These are phyloP conservation scores for Henicopernis longicauda DNA, from an alignment of 2,113 vertebrate genomes.

Conservation along the genomic window DNA sequence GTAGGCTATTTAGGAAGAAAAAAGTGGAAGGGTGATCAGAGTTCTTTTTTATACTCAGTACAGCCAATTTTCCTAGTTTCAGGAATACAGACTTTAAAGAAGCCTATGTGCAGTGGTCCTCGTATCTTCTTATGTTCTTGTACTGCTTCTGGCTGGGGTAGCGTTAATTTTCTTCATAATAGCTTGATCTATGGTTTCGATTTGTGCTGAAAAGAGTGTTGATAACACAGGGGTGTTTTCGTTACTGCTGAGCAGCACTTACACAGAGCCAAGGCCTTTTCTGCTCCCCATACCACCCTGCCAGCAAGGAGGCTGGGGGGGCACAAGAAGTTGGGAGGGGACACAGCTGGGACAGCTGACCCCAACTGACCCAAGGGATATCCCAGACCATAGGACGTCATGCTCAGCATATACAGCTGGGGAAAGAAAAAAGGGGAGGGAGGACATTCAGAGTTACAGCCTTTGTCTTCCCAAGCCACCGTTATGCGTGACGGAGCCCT, in stretches of 20 bases:
- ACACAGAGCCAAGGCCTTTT: not conserved
- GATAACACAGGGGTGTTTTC: not conserved
- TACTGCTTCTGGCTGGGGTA: not conserved
- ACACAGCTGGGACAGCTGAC: not conserved
- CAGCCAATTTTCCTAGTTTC: not conserved
- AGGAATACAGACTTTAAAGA: not conserved
- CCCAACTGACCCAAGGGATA: not conserved
- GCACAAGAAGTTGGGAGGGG: not conserved
- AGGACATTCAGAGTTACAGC: rapidly evolving
- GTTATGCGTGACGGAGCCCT: rapidly evolving
- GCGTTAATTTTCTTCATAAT: not conserved
- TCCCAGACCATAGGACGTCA: rapidly evolving
- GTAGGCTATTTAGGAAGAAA: not conserved
- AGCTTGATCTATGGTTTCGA: not conserved
- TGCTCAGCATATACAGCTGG: not conserved
- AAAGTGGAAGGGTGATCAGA: not conserved
- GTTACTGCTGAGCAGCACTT: not conserved
- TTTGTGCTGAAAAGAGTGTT: not conserved
- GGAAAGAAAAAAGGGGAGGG: not conserved
- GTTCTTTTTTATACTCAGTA: not conserved
- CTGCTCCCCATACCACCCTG: not conserved
- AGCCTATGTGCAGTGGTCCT: not conserved
- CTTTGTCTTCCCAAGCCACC: not conserved
- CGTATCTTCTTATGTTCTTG: not conserved
- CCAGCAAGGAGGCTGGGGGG: not conserved